Evolutionary conservation across 2,888 invertebrate species (phyloP), one percentile per base, ranked within the genome.

Genomic region (Andrena bucephala): DNA sequence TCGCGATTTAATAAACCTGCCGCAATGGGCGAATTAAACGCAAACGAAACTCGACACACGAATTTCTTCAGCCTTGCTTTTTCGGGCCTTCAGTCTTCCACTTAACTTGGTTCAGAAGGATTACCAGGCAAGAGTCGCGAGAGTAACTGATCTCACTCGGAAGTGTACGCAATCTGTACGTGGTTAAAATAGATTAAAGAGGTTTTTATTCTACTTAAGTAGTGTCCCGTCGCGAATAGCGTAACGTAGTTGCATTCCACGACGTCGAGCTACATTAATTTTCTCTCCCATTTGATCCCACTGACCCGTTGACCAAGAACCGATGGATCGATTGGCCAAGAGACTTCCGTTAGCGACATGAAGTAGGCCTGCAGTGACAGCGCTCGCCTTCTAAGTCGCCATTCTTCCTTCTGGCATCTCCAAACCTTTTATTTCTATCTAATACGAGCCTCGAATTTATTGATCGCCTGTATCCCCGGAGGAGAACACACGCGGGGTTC

Each of bases 271-370:
- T 27, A 74, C 67, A 76, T 86, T 67, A 75, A 84, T 79, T 84
- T 81, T 86, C 82, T 80, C 80, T 80, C 78, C 79, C 74, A 81
- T 81, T 81, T 77, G 83, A 83, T 85, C 84, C 70, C 59, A 81
- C 68, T 88, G 88, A 88, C 88, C 88, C 48, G 83, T 81, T 88
- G 87, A 88, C 88, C 88, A 88, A 88, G 88, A 84, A 87, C 83
- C 84, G 80, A 83, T 42, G 78, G 85, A 84, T 85, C 63, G 87
- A 88, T 88, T 77, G 87, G 85, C 77, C 83, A 84, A 84, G 83
- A 88, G 80, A 88, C 88, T 88, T 88, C 88, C 88, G 88, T 83
- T 83, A 87, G 48, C 63, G 73, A 52, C 81, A 48, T 81, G 70
- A 88, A 88, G 87, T 88, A 88, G 88, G 88, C 75, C 88, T 84